Percentiles rank a stretch among this genome's conserved stretches.
Conservation (phyloP, 2,113 vertebrate genomes). For the Gambusia holbrooki region DNA sequence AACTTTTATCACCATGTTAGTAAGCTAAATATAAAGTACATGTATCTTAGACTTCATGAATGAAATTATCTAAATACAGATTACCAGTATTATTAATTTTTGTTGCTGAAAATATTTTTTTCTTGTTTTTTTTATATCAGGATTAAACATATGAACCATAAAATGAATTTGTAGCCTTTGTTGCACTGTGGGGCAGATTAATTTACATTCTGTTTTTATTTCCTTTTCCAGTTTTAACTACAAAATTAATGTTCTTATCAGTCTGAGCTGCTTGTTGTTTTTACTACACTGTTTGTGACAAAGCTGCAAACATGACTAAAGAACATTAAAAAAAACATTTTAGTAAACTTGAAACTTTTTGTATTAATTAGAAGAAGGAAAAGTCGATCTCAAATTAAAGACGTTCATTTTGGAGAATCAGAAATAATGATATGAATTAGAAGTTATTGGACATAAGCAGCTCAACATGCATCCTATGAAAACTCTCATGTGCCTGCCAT, state of each 20-base stretch:
- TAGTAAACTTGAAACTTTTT: background rate
- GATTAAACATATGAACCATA: conserved; percentile 15
- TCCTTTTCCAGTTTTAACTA: background rate
- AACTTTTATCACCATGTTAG: conserved; percentile 6
- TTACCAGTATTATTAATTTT: background rate
- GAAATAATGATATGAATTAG: background rate
- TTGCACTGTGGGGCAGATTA: background rate
- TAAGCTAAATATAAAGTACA: conserved; percentile 23
- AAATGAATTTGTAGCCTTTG: background rate
- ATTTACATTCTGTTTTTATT: background rate
- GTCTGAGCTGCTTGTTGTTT: background rate
- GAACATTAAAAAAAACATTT: background rate
- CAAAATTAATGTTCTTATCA: background rate
- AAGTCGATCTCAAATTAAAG: background rate
- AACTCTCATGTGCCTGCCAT: conserved; percentile 29
- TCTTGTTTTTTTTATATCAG: background rate
- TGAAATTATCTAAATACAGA: conserved; percentile 8
- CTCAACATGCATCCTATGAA: background rate
- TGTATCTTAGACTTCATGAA: conserved; percentile 16
- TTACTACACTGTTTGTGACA: background rate
- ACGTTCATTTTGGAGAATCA: too few relatives aligned
- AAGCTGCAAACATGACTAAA: background rate
- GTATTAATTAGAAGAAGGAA: background rate
- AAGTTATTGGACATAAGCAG: background rate
- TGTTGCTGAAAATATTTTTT: conserved; percentile 7